Evolutionary conservation across 2,113 vertebrate species (phyloP).

Genomic region (Alexandromys fortis): DNA sequence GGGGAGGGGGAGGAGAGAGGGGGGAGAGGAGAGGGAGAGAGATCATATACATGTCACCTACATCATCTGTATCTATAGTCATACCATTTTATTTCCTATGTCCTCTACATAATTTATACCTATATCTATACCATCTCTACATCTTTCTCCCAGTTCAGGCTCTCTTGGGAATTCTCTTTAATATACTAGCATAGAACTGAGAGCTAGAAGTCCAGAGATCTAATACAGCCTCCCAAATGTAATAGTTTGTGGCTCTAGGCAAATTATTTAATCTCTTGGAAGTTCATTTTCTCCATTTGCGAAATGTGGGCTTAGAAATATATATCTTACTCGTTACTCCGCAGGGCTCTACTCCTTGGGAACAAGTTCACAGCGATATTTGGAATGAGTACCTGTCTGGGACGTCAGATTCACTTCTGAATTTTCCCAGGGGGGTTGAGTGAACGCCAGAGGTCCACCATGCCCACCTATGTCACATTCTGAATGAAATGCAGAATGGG

Average conservation of each 20-base stretch:
- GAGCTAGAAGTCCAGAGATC: not conserved
- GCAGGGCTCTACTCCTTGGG: not conserved
- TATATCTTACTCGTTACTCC: not conserved
- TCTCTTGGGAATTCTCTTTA: not conserved
- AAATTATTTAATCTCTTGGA: not conserved
- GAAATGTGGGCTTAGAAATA: not conserved
- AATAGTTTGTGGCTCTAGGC: not conserved
- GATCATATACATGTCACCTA: not conserved
- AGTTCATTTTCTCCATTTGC: not conserved
- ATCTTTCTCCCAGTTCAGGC: not conserved
- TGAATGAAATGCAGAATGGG: not conserved
- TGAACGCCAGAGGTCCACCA: not conserved
- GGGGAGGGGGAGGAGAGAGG: rapidly evolving
- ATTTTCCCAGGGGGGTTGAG: not conserved
- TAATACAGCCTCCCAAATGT: not conserved
- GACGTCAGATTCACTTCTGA: not conserved
- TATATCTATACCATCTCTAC: not conserved
- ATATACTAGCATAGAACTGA: not conserved
- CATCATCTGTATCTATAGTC: not conserved
- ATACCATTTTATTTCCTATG: too few species aligned
- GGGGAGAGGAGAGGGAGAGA: not conserved
- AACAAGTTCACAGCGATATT: not conserved
- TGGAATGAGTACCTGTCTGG: too few species aligned
- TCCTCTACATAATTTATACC: not conserved
- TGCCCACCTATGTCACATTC: not conserved